These are phyloP conservation scores for Hippoglossus stenolepis DNA, from an alignment of 2,113 vertebrate species.

Conservation along the genomic window DNA sequence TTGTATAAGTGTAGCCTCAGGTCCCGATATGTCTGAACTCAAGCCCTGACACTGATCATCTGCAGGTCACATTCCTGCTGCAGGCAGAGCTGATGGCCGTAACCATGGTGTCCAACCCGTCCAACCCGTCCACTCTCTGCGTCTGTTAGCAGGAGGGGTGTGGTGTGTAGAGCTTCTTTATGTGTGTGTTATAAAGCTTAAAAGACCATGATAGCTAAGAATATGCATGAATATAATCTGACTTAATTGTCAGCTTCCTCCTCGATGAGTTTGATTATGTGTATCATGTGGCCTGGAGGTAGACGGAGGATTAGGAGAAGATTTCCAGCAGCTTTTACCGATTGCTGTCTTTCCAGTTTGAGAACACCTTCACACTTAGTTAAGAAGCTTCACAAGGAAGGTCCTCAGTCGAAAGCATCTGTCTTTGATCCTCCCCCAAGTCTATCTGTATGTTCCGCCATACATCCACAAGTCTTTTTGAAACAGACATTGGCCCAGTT, in stretches of 20 bases:
- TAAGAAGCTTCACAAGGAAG: constrained; percentile 27
- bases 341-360: constrained; percentile 48
- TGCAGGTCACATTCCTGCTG: background rate
- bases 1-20: too few species aligned
- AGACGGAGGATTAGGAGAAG: constrained; percentile 75
- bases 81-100: constrained; percentile 37
- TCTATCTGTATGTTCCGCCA: background rate
- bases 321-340: constrained; percentile 61
- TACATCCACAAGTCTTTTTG: background rate
- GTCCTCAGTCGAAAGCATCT: background rate
- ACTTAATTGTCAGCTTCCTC: constrained; percentile 66
- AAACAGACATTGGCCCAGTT: background rate
- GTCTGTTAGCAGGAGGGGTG: constrained; percentile 8
- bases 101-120: constrained; percentile 65
- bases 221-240: constrained; percentile 27
- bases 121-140: constrained; percentile 52
- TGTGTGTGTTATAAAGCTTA: background rate
- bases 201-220: constrained; percentile 44
- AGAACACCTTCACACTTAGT: constrained; percentile 54
- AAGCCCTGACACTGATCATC: too few species aligned
- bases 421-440: background rate
- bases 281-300: constrained; percentile 68
- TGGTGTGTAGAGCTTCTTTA: constrained; percentile 23
- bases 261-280: constrained; percentile 64
- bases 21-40: too few species aligned